A percentile compares a stretch with the other conserved stretches of the same genome.
Evolutionary conservation across 2,113 vertebrate genomes (phyloP).

Genomic region (Austrofundulus limnaeus): DNA sequence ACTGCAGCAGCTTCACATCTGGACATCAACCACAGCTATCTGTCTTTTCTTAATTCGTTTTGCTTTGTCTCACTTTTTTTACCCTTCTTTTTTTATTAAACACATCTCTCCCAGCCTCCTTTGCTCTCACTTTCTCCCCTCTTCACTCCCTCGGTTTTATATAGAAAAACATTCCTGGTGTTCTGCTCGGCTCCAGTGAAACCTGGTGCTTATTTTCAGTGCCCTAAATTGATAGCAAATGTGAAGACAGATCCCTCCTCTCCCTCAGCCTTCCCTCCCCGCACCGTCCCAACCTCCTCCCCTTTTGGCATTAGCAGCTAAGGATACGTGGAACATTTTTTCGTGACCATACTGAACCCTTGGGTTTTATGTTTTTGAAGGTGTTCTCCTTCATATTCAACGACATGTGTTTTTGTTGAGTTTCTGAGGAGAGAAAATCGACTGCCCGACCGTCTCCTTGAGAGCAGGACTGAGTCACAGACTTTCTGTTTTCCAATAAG

Average conservation of each 20-base stretch:
- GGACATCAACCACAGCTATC: slow-evolving; percentile 36
- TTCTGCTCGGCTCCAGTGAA: slow-evolving; percentile 73
- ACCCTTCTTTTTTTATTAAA: slow-evolving; percentile 15
- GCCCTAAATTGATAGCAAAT: slow-evolving; percentile 84
- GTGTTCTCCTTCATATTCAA: slow-evolving; percentile 73
- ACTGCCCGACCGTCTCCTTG: slow-evolving; percentile 62
- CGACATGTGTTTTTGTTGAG: slow-evolving; percentile 72
- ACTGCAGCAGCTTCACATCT: slow-evolving; percentile 61
- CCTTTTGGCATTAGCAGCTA: slow-evolving; percentile 66
- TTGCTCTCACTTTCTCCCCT: slow-evolving; percentile 44
- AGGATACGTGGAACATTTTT: slow-evolving; percentile 81
- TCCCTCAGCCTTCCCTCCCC: slow-evolving; percentile 45
- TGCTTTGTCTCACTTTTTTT: slow-evolving; percentile 14
- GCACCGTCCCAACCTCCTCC: slow-evolving; percentile 35
- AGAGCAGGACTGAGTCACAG: slow-evolving; percentile 68
- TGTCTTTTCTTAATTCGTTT: slow-evolving; percentile 8
- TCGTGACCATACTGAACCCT: slow-evolving; percentile 70
- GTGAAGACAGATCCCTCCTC: slow-evolving; percentile 77
- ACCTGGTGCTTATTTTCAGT: slow-evolving; percentile 82
- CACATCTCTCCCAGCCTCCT: slow-evolving; percentile 16
- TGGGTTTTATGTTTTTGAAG: slow-evolving; percentile 76
- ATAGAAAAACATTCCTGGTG: slow-evolving; percentile 82
- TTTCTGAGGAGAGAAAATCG: slow-evolving; percentile 53
- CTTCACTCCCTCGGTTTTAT: slow-evolving; percentile 68
- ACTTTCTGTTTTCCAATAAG: slow-evolving; percentile 76